Evolutionary conservation across 2,888 invertebrate species (phyloP), one percentile per base, ranked within the genome.

Genomic region (Nymphalis urticae): DNA sequence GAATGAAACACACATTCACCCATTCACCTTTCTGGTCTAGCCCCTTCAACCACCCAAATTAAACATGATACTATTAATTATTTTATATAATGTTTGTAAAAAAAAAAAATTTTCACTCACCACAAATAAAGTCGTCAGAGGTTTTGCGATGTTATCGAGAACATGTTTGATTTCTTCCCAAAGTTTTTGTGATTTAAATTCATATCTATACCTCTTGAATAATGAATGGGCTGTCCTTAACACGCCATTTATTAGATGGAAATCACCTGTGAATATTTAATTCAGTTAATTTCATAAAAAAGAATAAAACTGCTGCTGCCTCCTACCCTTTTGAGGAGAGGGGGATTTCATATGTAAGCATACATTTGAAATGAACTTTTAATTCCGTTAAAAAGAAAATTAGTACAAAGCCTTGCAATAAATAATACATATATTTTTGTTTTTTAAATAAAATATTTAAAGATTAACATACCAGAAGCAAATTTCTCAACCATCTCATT

Each of bases 101-200:
- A 58, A 17, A 51, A 27, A 66, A 51, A 21, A 24, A 62, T 16
- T 21, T 24, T 54, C 19, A 65, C 80, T 93, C 92, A 97, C 97
- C 87, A 95, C 93, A 85, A 98, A 96, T 5, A 99, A 93, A 85
- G 98, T 97, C 0, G 99, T 99, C 51, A 99, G 94, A 0, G 99
- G 98, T 79, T 97, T 95, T 0, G 99, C 98, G 90, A 99, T 97
- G 78, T 96, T 96, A 70, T 98, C 97, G 75, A 99, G 88, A 1
- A 99, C 99, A 90, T 97, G 96, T 86, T 98, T 98, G 72, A 99
- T 99, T 92, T 99, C 99, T 64, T 95, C 95, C 99, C 99, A 99
- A 4, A 99, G 93, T 70, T 95, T 94, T 83, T 99, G 96, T 0
- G 98, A 98, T 86, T 98, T 98, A 85, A 98, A 98, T 89, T 99